phyloP scores from a whole-genome alignment of 2,113 vertebrate species.

The Pomatostomus ruficeps region DNA sequence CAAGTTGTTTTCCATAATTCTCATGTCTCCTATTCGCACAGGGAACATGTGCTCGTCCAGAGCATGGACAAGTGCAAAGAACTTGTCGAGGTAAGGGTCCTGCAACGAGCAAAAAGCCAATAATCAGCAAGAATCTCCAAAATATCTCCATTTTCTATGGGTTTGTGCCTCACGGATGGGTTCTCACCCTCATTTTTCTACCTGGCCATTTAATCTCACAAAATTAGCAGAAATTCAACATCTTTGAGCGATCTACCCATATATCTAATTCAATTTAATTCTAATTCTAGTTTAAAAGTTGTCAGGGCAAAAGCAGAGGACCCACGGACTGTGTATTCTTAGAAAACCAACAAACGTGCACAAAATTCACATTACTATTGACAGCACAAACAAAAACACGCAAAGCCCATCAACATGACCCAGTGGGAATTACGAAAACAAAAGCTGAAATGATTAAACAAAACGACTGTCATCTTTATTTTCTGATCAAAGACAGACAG shows the following conservation, averaged over 20 bases:
- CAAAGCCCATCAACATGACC: not conserved
- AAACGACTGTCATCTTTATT: not conserved
- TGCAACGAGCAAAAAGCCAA: conserved; percentile 42
- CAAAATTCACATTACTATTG: not conserved
- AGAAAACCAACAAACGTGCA: not conserved
- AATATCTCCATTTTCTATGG: not conserved
- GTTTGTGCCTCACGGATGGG: not conserved
- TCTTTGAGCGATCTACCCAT: not conserved
- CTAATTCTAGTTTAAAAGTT: not conserved
- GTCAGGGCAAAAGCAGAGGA: not conserved
- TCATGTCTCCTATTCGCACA: conserved; percentile 94
- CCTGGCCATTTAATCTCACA: not conserved
- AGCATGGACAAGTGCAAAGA: conserved; percentile 96
- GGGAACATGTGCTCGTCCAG: conserved; percentile 99
- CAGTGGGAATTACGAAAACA: not conserved
- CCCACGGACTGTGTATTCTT: not conserved
- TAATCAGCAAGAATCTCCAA: not conserved
- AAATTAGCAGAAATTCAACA: not conserved
- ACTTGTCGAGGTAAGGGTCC: conserved; percentile 97
- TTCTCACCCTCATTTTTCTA: not conserved
- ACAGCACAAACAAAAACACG: not conserved
- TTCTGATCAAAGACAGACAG: not conserved
- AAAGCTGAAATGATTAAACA: not conserved
- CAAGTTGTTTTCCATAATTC: conserved; percentile 98
- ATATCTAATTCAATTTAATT: not conserved